Percentiles rank a stretch among this genome's conserved stretches.
phyloP scores from a whole-genome alignment of 1,140 invertebrate species.

The Portunus trituberculatus region DNA sequence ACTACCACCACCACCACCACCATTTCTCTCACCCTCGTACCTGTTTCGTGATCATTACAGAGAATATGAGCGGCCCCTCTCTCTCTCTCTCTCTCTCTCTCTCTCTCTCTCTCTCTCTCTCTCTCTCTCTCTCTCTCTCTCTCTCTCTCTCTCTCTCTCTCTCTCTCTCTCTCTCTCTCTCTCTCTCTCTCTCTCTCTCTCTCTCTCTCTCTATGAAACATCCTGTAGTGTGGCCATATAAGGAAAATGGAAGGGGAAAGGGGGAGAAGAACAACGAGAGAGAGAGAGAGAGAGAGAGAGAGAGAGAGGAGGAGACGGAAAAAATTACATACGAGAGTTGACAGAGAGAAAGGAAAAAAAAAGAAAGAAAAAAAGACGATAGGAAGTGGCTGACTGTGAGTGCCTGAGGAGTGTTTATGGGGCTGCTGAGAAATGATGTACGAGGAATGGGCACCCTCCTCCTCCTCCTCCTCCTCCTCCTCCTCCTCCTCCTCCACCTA shows the following conservation, averaged over 20 bases:
- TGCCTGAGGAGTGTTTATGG: background rate
- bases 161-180: slow-evolving; percentile 1
- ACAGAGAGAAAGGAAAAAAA: background rate
- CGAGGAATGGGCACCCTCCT: too few species aligned
- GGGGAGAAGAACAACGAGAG: background rate
- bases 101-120: background rate
- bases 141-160: background rate
- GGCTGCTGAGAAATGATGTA: background rate
- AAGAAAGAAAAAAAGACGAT: background rate
- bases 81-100: background rate
- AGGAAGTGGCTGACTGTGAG: background rate
- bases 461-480: too few species aligned
- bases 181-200: background rate
- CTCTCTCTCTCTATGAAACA: background rate
- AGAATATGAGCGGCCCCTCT: background rate
- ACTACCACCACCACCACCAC: background rate
- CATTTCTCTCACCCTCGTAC: background rate
- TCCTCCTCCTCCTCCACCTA: background rate
- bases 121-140: background rate
- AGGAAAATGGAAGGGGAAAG: background rate
- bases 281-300: too few species aligned
- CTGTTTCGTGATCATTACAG: background rate
- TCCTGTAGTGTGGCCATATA: background rate
- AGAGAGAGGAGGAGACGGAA: background rate
- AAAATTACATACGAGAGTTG: background rate